These are phyloP conservation scores for Poecilia picta DNA, from an alignment of 2,797 vertebrate species.

Conservation along the genomic window DNA sequence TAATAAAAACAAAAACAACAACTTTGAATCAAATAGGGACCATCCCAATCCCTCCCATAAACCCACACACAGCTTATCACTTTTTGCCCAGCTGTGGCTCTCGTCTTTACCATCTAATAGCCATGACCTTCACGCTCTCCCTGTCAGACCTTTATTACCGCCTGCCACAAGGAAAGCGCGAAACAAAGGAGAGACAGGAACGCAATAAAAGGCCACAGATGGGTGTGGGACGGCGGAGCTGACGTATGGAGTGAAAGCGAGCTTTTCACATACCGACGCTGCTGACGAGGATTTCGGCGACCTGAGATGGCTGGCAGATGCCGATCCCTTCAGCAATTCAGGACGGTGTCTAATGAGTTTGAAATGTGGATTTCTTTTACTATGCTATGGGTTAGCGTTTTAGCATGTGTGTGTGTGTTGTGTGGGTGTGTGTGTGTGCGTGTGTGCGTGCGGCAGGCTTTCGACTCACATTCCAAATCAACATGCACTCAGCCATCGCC, in stretches of 20 bases:
- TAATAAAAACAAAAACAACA: constrained; percentile 47
- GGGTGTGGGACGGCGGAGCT: constrained; percentile 72
- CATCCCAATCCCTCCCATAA: constrained; percentile 3
- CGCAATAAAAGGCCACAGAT: constrained; percentile 73
- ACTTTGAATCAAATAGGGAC: constrained; percentile 50
- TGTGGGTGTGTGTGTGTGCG: background rate
- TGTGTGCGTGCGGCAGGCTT: constrained; percentile 31
- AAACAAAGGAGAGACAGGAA: constrained; percentile 49
- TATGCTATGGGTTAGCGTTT: constrained; percentile 5
- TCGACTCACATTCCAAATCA: constrained; percentile 67
- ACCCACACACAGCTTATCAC: constrained; percentile 66
- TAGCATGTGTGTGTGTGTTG: constrained; percentile 2
- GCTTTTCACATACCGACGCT: constrained; percentile 69
- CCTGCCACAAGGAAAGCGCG: constrained; percentile 55
- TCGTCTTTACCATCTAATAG: constrained; percentile 77
- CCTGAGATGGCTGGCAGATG: constrained; percentile 55
- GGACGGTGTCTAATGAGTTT: constrained; percentile 26
- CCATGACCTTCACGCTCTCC: constrained; percentile 79
- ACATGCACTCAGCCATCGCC: constrained; percentile 59
- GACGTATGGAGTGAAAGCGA: constrained; percentile 61
- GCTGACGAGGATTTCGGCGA: constrained; percentile 59
- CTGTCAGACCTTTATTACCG: constrained; percentile 79
- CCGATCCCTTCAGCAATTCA: constrained; percentile 23
- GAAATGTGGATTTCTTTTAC: constrained; percentile 2
- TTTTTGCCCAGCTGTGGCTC: constrained; percentile 80